A percentile compares a stretch with the other conserved stretches of the same genome.
Evolutionary conservation across 1,140 invertebrate species (phyloP).

Genomic region (Orchesella cincta): DNA sequence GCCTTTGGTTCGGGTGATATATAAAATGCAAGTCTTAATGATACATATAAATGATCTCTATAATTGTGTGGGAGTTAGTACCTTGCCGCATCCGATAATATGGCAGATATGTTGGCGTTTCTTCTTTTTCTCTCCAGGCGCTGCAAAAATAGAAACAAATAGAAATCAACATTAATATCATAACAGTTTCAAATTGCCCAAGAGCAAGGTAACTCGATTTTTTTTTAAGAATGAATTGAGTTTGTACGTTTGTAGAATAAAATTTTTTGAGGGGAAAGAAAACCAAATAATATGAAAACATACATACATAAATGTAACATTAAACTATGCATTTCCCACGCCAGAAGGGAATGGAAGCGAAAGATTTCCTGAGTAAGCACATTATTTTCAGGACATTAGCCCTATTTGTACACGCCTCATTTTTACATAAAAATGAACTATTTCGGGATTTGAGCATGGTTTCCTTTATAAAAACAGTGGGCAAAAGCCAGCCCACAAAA

Average conservation of each 20-base stretch:
- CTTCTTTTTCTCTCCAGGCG: constrained; percentile 51
- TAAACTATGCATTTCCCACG: constrained; percentile 19
- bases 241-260: background rate
- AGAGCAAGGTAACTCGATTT: background rate
- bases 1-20: too few species aligned
- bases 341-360: constrained; percentile 2
- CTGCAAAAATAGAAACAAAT: constrained; percentile 5
- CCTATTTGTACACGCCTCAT: constrained; percentile 15
- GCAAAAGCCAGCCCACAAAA: background rate
- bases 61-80: constrained; percentile 61
- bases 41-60: too few species aligned
- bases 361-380: constrained; percentile 23
- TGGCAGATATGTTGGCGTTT: constrained; percentile 68
- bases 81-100: constrained; percentile 61
- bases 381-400: constrained; percentile 24
- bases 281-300: too few species aligned
- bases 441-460: constrained; percentile 1
- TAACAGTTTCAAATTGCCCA: constrained; percentile 20
- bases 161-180: background rate
- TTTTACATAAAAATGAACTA: constrained; percentile 27
- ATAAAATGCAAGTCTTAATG: too few species aligned
- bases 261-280: background rate
- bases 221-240: background rate
- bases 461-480: background rate
- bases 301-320: too few species aligned